Evolutionary conservation across 2,888 invertebrate species (phyloP).

Genomic region (Oligia fasciuncula): DNA sequence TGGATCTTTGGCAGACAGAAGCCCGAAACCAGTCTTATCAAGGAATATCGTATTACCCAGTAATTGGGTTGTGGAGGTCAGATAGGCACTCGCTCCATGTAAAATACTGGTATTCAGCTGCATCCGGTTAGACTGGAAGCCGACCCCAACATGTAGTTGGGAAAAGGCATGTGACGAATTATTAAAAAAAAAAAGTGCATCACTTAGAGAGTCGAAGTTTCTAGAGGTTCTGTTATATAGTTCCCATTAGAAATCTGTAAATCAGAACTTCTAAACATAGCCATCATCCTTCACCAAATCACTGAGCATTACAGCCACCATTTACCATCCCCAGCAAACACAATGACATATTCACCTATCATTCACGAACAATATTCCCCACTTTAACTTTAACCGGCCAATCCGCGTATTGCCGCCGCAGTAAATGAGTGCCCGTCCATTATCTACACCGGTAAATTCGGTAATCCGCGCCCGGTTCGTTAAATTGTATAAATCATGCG

Average conservation of each 20-base stretch:
- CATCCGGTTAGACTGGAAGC: too few relatives aligned
- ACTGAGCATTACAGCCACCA: neutral
- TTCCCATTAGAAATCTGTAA: neutral
- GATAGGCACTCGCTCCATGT: too few relatives aligned
- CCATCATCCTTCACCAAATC: neutral
- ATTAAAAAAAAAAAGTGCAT: too few relatives aligned
- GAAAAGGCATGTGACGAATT: too few relatives aligned
- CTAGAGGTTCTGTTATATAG: too few relatives aligned
- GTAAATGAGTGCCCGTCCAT: conserved; percentile 55
- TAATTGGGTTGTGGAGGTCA: too few relatives aligned
- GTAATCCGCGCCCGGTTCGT: conserved; percentile 67
- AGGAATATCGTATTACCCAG: too few relatives aligned
- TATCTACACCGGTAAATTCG: conserved; percentile 57
- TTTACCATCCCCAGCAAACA: neutral
- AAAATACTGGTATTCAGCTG: too few relatives aligned
- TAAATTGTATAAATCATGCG: conserved; percentile 81
- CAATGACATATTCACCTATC: conserved; percentile 41
- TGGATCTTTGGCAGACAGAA: too few relatives aligned
- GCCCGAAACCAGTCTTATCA: too few relatives aligned
- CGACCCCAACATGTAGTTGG: too few relatives aligned
- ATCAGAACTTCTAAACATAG: neutral
- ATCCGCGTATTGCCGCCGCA: conserved; percentile 40
- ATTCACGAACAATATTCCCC: conserved; percentile 31
- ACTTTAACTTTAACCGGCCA: conserved; percentile 43
- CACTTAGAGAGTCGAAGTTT: too few relatives aligned